Conservation (phyloP, 2,888 invertebrate species). For the Heterodera filipjevi region DNA sequence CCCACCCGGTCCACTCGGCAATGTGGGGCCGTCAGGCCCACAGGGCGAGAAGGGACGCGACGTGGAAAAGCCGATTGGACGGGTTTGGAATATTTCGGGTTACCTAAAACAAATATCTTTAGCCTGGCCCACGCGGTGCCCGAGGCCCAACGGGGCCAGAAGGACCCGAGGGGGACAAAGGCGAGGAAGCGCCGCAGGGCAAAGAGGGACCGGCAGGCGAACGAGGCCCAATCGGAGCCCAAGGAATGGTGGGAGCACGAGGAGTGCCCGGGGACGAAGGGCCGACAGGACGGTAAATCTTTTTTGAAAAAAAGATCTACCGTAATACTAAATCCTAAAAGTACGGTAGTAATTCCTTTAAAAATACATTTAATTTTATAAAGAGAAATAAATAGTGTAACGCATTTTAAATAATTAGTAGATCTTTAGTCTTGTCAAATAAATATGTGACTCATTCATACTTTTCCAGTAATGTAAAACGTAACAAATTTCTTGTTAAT, state of each 20-base stretch:
- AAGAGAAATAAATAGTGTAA: too few relatives aligned
- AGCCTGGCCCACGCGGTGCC: slow-evolving; percentile 61
- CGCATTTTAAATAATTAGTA: too few relatives aligned
- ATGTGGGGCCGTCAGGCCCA: slow-evolving; percentile 54
- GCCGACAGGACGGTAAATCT: slow-evolving; percentile 6
- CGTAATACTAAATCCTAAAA: too few relatives aligned
- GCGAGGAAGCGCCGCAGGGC: slow-evolving; percentile 58
- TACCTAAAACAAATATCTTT: neutral
- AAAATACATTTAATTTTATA: too few relatives aligned
- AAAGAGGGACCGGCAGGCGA: slow-evolving; percentile 58
- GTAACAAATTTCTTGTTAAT: too few relatives aligned
- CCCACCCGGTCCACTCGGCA: slow-evolving; percentile 55
- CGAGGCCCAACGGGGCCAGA: slow-evolving; percentile 58
- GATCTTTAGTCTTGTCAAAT: too few relatives aligned
- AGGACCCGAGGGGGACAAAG: slow-evolving; percentile 50
- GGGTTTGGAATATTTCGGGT: neutral
- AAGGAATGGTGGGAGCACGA: slow-evolving; percentile 55
- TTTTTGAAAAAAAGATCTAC: too few relatives aligned
- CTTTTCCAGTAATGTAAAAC: too few relatives aligned
- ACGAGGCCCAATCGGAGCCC: slow-evolving; percentile 55
- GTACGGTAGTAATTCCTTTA: too few relatives aligned
- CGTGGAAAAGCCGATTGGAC: slow-evolving; percentile 59
- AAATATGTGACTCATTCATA: too few relatives aligned
- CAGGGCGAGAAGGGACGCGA: slow-evolving; percentile 60
- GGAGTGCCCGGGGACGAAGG: slow-evolving; percentile 43